Evolutionary conservation across 2,797 vertebrate species (phyloP), one percentile per base, ranked within the genome.

Genomic region (Urosaurus nigricauda): DNA sequence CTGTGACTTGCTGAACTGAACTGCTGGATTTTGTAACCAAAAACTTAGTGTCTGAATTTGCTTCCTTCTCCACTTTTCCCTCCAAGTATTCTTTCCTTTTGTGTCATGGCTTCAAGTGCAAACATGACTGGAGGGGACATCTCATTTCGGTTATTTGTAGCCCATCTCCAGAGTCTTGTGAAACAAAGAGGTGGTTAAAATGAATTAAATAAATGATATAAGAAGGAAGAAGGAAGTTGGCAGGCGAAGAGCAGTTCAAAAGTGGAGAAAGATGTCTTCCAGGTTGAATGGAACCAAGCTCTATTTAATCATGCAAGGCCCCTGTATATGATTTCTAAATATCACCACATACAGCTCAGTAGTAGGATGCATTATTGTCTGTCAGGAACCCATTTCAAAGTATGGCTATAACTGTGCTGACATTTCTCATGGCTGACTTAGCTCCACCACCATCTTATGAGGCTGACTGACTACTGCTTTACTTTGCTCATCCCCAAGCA

Each of bases 241-340:
- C n/a, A 35, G 51, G 53, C 56, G 17, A 53, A 53, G 26, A 32
- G 5, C 26, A 6, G 77, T 26, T 24, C 29, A 29, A 53, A 6
- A 21, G 11, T 29, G 53, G 12, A 47, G 47, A 19, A 53, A 16
- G 13, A 17, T 24, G n/a, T 3, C 43, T 83, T 70, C 65, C 32
- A 17, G 47, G 47, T 73, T 63, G 43, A 2, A 4, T 71, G 32
- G 51, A 21, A 12, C 29, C 26, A 32, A 14, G 65, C 83, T 24
- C 17, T 43, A 53, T 84, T 84, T 83, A 83, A 68, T 70, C 8
- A 5, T 14, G 7, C 14, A 37, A 71, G 65, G 35, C 17, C 82
- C 82, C 51, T 63, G n/a, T 63, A 70, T 16, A 58, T 87, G 85
- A 87, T 80, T 80, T 87, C 77, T 80, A 80, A 79, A 80, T 32